Base-by-base conservation (phyloP, 53 echinoderm and acorn worm genomes). In the Arbacia lixula region DNA sequence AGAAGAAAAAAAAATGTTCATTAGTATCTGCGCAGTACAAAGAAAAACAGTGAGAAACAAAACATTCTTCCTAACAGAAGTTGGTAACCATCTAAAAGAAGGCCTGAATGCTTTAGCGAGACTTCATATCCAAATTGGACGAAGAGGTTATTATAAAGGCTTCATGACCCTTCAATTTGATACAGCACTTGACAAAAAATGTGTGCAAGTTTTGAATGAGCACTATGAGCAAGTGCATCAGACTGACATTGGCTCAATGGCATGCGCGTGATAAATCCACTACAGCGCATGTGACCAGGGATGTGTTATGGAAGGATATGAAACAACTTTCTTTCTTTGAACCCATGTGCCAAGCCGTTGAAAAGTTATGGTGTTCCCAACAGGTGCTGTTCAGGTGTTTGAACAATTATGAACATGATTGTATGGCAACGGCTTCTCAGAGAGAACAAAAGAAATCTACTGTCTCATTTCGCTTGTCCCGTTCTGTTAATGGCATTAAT, bases 21-120 rank as follows among this genome's bases (percentile, higher is more conserved):
- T 75, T 75, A 75, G 75, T 75, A 71, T 71, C 71, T 46, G 71
- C 71, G 46, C 71, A 71, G 43, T 42, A 71, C 17, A 43, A 71
- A 71, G 30, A 19, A 71, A 71, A 66, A 37, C 38, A 38, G 38
- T 38, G 38, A 37, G 3, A 66, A 36, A 66, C 21, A 38, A 36
- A 66, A 37, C 38, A 38, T 37, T 37, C 38, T 21, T 37, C 36
- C 66, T 66, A 66, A 20, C 36, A 66, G 66, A 66, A 37, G 38
- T 21, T 14, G 38, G 66, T 12, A 66, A 66, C 36, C 36, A 66
- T 66, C n/a, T n/a, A n/a, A n/a, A n/a, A n/a, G 38, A 21, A 66
- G 38, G 22, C 36, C 36, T 66, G 66, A 66, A 66, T 66, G 66
- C 66, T 10, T 66, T 66, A 20, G 24, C 12, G 19, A 20, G 36